phyloP scores from a whole-genome alignment of 2,888 invertebrate genomes.

The Cataglyphis albicans region DNA sequence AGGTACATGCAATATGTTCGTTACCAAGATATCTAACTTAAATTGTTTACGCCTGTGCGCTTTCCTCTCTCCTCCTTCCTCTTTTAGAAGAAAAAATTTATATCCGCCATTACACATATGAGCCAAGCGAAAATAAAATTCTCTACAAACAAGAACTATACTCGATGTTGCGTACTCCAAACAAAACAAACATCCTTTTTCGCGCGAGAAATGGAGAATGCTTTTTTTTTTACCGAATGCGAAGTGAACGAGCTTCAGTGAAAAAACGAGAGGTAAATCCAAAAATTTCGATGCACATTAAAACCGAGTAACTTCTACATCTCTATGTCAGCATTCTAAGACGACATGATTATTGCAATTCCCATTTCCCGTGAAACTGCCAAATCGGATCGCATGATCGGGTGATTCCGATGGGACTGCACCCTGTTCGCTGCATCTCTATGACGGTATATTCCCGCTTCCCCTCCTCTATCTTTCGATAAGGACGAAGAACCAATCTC shows the following conservation, averaged over 20 bases:
- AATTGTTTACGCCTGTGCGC: background rate
- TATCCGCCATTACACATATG: background rate
- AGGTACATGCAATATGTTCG: background rate
- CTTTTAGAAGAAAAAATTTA: background rate
- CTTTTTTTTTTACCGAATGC: background rate
- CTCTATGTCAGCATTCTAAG: slow-evolving; percentile 36
- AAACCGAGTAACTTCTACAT: slow-evolving; percentile 24
- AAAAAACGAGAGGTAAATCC: slow-evolving; percentile 26
- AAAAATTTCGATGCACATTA: slow-evolving; percentile 33
- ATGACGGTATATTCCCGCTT: slow-evolving; percentile 28
- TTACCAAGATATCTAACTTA: slow-evolving; percentile 17
- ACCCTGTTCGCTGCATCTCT: slow-evolving; percentile 51
- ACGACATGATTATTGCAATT: slow-evolving; percentile 51
- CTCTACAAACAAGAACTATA: slow-evolving; percentile 3
- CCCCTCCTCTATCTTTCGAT: slow-evolving; percentile 35
- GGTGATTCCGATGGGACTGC: slow-evolving; percentile 46
- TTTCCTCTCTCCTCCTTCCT: background rate
- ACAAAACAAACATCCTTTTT: slow-evolving; percentile 7
- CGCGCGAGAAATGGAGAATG: background rate
- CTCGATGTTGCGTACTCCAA: background rate
- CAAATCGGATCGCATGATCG: slow-evolving; percentile 53
- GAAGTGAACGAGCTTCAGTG: background rate
- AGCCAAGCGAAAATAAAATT: slow-evolving; percentile 25
- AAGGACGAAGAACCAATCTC: slow-evolving; percentile 67
- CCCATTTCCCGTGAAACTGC: slow-evolving; percentile 50